Evolutionary conservation across 2,797 vertebrate species (phyloP), one percentile per base, ranked within the genome.

Genomic region (Sebastiscus albofasciatus): DNA sequence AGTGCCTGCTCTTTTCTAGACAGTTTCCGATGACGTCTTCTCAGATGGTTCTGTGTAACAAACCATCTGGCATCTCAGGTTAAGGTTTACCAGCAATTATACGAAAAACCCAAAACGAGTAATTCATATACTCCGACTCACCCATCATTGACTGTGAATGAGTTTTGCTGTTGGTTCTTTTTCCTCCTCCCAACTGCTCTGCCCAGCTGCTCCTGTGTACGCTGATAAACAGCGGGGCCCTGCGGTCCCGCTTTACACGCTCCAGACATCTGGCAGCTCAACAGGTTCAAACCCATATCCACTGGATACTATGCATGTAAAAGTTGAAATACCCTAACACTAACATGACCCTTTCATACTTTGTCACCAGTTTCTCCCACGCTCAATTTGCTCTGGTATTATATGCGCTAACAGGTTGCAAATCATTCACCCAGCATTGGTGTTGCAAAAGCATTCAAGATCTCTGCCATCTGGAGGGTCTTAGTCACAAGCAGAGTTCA

Each of bases 391-490:
- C 46, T 76, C 4, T 24, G 68, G 31, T 71, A 24, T 42, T 70
- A 34, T 56, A 75, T 29, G 33, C 11, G 8, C 54, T 29, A 72
- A 24, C 74, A 83, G 76, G 83, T 65, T 75, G 55, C 59, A 79
- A 81, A 87, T 85, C 60, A 78, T 82, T 87, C 52, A 67, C 1
- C 64, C 33, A 6, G 69, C 65, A 55, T 83, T 79, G 66, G 49
- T 26, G 39, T 58, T 77, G 49, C 55, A 75, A 74, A 80, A 52
- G 52, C 60, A 69, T 52, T 75, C 14, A 64, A 34, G 52, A 67
- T 68, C 61, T 64, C 59, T 42, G 66, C 77, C 82, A 84, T 87
- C 72, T 81, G 72, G 68, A 79, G 12, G 49, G 26, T 71, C 70
- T 89, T 56, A 70, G 72, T 65, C 58, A 67, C 33, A 55, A 4